Base-by-base conservation (phyloP, 2,113 vertebrate species). In the Zapornia atra region DNA sequence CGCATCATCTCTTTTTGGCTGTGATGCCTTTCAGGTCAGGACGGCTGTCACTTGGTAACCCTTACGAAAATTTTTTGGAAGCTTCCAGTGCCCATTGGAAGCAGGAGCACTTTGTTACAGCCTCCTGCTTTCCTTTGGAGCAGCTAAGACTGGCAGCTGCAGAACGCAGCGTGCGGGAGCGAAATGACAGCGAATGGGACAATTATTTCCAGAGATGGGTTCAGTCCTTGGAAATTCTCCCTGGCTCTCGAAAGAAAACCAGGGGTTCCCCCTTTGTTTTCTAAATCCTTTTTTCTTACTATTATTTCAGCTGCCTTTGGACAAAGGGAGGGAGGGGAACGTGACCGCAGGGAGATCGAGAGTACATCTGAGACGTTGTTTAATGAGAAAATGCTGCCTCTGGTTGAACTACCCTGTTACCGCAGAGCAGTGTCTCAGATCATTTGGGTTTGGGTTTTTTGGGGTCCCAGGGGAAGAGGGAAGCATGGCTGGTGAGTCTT, bases 241-340 rank as follows among this genome's bases (percentile, higher is more conserved):
- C 3, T 77, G 70, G 46, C 51, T 86, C 3, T 9, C 44, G 88
- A 29, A 57, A 86, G 85, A 68, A 87, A 92, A 51, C 0, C 10
- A 73, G 70, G 80, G 48, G 22, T 65, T 78, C 22, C 48, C 80
- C 46, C 3, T 82, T 95, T 96, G 75, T 94, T 95, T 94, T 66
- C 81, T 82, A 86, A 95, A 90, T 91, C 90, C 63, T 3, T 60
- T 88, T 63, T 88, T 46, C 8, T 46, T 46, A 18, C 71, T 97
- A 86, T 96, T 97, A 91, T 97, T 95, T 90, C 94, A 96, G 97
- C 96, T 97, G 93, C 82, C 92, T 92, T 78, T 63, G 69, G 86
- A 95, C 81, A 94, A 95, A 90, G 78, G 85, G 82, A 81, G 44
- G 28, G 25, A 48, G 0, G 10, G 29, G 70, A 63, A 42, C 60